These are phyloP conservation scores for Turnix velox DNA, from an alignment of 2,113 vertebrate species.

Conservation along the genomic window DNA sequence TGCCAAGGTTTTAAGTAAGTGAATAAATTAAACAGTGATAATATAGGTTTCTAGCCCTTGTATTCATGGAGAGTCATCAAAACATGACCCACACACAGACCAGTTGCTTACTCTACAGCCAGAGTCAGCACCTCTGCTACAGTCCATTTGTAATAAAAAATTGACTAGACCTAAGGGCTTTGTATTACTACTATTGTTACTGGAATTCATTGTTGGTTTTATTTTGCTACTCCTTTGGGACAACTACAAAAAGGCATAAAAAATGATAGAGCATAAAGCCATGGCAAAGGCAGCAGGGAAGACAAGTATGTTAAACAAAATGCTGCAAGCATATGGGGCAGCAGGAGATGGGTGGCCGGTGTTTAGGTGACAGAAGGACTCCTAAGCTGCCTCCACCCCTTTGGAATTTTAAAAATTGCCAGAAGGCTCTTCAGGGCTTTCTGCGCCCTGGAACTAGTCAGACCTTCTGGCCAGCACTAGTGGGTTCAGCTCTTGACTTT, in stretches of 20 bases:
- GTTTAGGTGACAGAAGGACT: background rate
- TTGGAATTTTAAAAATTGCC: background rate
- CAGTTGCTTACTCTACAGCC: background rate
- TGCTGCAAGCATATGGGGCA: accelerated
- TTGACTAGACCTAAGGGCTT: background rate
- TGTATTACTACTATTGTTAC: background rate
- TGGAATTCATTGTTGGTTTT: background rate
- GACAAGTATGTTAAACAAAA: background rate
- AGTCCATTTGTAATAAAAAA: background rate
- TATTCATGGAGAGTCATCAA: background rate
- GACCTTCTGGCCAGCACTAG: background rate
- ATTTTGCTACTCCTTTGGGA: background rate
- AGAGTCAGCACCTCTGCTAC: background rate
- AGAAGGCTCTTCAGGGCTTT: background rate
- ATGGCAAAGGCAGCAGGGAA: background rate
- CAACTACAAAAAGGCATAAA: background rate
- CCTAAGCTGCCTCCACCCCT: background rate
- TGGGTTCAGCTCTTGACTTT: background rate
- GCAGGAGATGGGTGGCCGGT: background rate
- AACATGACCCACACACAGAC: background rate
- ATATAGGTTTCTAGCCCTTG: background rate
- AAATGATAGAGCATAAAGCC: background rate
- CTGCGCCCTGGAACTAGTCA: background rate
- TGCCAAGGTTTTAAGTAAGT: background rate
- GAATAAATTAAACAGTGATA: background rate